Percentiles rank a stretch among this genome's conserved stretches.
Evolutionary conservation across 2,113 vertebrate genomes (phyloP).

Genomic region (Ovibos moschatus): DNA sequence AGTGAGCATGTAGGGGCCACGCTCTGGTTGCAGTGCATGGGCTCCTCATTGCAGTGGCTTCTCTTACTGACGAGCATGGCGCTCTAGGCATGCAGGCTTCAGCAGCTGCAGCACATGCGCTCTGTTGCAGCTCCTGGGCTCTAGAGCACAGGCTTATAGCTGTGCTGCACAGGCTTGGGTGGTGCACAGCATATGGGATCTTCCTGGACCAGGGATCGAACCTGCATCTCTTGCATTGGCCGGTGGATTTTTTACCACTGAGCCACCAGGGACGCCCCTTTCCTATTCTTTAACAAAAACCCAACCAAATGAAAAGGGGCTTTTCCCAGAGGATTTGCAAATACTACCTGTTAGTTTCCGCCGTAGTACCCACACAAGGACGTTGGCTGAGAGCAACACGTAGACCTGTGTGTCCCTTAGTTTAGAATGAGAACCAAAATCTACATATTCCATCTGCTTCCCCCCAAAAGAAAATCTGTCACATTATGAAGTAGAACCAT

Average conservation of each 20-base stretch:
- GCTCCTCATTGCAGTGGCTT: neutral
- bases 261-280: neutral
- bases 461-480: neutral
- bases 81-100: neutral
- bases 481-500: neutral
- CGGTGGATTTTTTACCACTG: neutral
- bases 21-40: neutral
- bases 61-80: neutral
- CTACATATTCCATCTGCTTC: neutral
- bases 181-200: neutral
- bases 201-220: neutral
- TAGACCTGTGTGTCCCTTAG: neutral
- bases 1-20: neutral
- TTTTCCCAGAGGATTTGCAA: neutral
- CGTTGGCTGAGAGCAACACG: neutral
- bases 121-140: neutral
- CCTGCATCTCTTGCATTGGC: neutral
- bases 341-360: neutral
- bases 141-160: neutral
- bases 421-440: neutral
- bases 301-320: neutral
- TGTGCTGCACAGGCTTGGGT: neutral
- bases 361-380: neutral
- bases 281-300: neutral
- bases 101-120: fast-evolving